Evolutionary conservation across 2,113 vertebrate species (phyloP).

Genomic region (Dendropsophus ebraccatus): DNA sequence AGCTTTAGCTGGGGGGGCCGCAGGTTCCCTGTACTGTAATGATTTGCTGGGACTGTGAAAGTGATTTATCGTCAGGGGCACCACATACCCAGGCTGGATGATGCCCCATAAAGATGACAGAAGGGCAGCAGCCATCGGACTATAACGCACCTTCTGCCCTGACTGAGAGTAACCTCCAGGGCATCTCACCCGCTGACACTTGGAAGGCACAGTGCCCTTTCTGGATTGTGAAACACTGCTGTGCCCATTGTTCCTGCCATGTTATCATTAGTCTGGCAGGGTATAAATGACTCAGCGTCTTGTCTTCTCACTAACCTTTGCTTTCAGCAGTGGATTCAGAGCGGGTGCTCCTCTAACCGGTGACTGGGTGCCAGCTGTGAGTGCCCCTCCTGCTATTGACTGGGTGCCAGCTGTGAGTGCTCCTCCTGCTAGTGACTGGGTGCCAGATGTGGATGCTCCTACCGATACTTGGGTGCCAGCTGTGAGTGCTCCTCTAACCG

Average conservation of each 20-base stretch:
- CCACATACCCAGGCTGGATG: no score
- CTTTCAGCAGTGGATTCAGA: not conserved
- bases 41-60: no score
- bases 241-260: not conserved
- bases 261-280: not conserved
- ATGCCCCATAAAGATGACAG: not conserved
- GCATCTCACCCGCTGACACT: not conserved
- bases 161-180: conserved; percentile 16
- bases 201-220: not conserved
- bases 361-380: no score
- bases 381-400: no score
- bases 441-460: no score
- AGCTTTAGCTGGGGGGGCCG: no score
- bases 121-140: not conserved
- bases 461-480: no score
- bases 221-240: not conserved
- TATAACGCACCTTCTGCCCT: not conserved
- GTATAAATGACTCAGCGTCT: not conserved
- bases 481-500: not conserved
- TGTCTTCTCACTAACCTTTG: conserved; percentile 22
- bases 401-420: no score
- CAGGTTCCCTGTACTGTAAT: no score
- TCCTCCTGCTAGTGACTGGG: no score
- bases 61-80: no score
- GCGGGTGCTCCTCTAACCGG: no score